Conservation (phyloP, 2,113 vertebrate species). For the Alligator mississippiensis region DNA sequence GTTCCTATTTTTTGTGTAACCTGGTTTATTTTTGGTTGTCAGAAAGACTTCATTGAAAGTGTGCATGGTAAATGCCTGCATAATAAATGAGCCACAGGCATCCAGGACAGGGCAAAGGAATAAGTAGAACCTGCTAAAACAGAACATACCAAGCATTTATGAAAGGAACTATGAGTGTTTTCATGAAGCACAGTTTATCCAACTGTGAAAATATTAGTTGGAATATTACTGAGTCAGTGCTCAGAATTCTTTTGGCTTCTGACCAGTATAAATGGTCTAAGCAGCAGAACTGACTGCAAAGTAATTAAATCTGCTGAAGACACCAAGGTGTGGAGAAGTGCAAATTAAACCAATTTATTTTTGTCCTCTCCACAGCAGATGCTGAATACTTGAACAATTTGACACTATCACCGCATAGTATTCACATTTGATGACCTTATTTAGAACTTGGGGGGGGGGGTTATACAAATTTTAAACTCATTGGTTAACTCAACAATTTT, state of each 20-base stretch:
- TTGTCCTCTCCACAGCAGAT: background rate
- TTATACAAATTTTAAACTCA: background rate
- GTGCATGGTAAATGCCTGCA: slow-evolving; percentile 61
- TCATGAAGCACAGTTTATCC: slow-evolving; percentile 59
- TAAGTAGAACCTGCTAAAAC: slow-evolving; percentile 59
- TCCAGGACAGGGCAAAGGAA: slow-evolving; percentile 50
- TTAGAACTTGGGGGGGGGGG: background rate
- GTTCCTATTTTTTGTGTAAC: slow-evolving; percentile 53
- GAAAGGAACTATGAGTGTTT: slow-evolving; percentile 47
- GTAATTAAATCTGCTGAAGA: slow-evolving; percentile 25
- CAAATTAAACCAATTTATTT: background rate
- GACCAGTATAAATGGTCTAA: slow-evolving; percentile 55
- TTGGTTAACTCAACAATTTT: background rate
- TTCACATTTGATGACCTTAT: background rate
- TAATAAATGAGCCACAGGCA: slow-evolving; percentile 66
- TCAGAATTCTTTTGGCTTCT: slow-evolving; percentile 27
- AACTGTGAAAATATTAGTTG: slow-evolving; percentile 71
- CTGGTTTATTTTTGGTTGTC: slow-evolving; percentile 66
- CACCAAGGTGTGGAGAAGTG: slow-evolving; percentile 28
- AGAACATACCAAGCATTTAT: slow-evolving; percentile 63
- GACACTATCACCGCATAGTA: background rate
- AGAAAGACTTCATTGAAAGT: slow-evolving; percentile 58
- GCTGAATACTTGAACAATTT: background rate
- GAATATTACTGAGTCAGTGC: slow-evolving; percentile 49
- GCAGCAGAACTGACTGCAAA: slow-evolving; percentile 48